Conservation (phyloP, 2,888 invertebrate genomes). For the Pimpla rufipes region DNA sequence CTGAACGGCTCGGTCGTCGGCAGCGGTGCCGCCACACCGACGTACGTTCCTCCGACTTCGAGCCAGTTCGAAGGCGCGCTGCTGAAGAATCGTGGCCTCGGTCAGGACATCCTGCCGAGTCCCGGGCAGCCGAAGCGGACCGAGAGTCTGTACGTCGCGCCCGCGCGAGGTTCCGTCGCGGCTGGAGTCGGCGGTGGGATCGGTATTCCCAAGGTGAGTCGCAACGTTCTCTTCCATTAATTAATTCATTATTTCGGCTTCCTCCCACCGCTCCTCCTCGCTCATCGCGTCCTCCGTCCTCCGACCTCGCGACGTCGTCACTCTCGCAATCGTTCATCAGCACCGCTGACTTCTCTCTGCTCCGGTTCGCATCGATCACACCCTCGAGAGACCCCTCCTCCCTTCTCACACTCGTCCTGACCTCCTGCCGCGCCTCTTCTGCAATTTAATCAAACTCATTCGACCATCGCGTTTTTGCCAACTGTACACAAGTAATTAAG, state of each 20-base stretch:
- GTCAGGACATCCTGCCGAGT: conserved; percentile 96
- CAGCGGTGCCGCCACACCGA: conserved; percentile 87
- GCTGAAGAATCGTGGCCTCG: conserved; percentile 92
- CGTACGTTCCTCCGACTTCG: conserved; percentile 86
- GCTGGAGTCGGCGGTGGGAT: conserved; percentile 77
- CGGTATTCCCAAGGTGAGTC: conserved; percentile 79
- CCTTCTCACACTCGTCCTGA: background rate
- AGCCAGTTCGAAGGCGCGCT: conserved; percentile 93
- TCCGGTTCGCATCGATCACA: conserved; percentile 6
- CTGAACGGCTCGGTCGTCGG: conserved; percentile 84
- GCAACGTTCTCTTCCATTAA: conserved; percentile 14
- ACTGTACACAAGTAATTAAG: background rate
- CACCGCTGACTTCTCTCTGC: conserved; percentile 9
- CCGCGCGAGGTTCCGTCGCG: conserved; percentile 85
- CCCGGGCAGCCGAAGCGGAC: conserved; percentile 95
- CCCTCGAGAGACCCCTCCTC: background rate
- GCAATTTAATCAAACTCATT: conserved; percentile 7
- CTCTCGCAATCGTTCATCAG: conserved; percentile 21
- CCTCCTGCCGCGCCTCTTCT: conserved; percentile 7
- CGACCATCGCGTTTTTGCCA: conserved; percentile 5
- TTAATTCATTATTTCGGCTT: conserved; percentile 42
- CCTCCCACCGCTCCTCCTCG: conserved; percentile 4
- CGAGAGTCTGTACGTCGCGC: conserved; percentile 93
- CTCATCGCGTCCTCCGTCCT: background rate
- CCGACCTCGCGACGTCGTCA: background rate